phyloP scores from a whole-genome alignment of 1,140 invertebrate species.

The Oedothorax gibbosus region DNA sequence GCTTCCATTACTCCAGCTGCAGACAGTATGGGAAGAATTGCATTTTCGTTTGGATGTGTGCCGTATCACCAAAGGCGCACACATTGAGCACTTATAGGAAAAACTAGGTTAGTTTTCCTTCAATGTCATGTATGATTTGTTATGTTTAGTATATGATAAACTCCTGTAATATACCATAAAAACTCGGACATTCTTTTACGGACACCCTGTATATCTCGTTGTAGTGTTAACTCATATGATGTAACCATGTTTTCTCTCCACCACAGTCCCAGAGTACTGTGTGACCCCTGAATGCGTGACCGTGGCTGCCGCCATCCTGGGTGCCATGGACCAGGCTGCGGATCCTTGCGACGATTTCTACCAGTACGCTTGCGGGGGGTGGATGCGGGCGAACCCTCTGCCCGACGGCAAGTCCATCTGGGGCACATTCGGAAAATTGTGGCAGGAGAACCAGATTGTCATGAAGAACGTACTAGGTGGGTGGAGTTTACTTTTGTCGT shows the following conservation, averaged over 20 bases:
- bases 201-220: too few relatives aligned
- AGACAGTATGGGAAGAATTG: too few relatives aligned
- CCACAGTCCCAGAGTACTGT: constrained; percentile 71
- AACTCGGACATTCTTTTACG: too few relatives aligned
- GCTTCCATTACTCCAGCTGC: too few relatives aligned
- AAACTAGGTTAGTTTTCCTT: too few relatives aligned
- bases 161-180: too few relatives aligned
- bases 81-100: too few relatives aligned
- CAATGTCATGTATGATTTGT: too few relatives aligned
- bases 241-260: background rate
- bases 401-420: constrained; percentile 90
- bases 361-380: constrained; percentile 91
- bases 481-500: background rate
- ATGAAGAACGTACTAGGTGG: constrained; percentile 86
- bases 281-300: constrained; percentile 86
- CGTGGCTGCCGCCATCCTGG: constrained; percentile 85
- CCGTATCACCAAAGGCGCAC: too few relatives aligned
- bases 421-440: constrained; percentile 94
- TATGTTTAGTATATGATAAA: too few relatives aligned
- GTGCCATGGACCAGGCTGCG: constrained; percentile 81
- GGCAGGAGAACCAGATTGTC: constrained; percentile 92
- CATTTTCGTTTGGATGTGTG: too few relatives aligned
- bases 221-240: too few relatives aligned
- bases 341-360: constrained; percentile 97
- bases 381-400: constrained; percentile 91